Conservation (phyloP, 2,113 vertebrate genomes). For the Seriola aureovittata region DNA sequence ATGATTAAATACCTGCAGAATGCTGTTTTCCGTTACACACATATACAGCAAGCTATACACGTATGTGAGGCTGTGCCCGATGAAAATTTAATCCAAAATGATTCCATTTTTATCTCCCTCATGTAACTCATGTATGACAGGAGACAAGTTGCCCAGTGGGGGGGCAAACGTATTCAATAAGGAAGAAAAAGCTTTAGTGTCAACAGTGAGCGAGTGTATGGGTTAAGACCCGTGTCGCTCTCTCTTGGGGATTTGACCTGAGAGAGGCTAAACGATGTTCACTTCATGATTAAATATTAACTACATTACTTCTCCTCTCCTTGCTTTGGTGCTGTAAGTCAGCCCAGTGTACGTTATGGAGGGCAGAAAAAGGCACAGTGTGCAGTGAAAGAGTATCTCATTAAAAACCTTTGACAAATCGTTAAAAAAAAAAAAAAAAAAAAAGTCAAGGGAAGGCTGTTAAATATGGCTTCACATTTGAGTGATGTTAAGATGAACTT, state of each 20-base stretch:
- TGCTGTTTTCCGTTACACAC: constrained; percentile 2
- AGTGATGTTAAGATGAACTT: neutral
- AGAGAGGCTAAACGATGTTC: constrained; percentile 59
- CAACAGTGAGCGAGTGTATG: constrained; percentile 26
- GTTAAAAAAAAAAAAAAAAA: constrained; percentile 7
- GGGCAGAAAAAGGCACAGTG: constrained; percentile 35
- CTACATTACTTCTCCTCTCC: constrained; percentile 51
- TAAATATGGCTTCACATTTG: neutral
- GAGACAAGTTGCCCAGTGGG: constrained; percentile 37
- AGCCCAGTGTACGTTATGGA: constrained; percentile 3
- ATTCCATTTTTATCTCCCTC: constrained; percentile 57
- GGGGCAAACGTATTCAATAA: constrained; percentile 21
- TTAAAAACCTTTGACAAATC: neutral
- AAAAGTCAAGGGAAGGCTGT: neutral
- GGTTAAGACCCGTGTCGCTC: constrained; percentile 17
- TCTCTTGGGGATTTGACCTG: constrained; percentile 31
- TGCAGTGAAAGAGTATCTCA: neutral
- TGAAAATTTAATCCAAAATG: constrained; percentile 49
- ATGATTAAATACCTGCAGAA: neutral
- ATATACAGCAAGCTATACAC: neutral
- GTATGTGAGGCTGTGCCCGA: constrained; percentile 3
- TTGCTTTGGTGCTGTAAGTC: constrained; percentile 25
- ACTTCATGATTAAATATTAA: constrained; percentile 72
- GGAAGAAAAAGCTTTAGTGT: constrained; percentile 48
- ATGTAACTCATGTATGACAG: constrained; percentile 12